Conservation (phyloP, 2,888 invertebrate species). For the Sturmia bella region DNA sequence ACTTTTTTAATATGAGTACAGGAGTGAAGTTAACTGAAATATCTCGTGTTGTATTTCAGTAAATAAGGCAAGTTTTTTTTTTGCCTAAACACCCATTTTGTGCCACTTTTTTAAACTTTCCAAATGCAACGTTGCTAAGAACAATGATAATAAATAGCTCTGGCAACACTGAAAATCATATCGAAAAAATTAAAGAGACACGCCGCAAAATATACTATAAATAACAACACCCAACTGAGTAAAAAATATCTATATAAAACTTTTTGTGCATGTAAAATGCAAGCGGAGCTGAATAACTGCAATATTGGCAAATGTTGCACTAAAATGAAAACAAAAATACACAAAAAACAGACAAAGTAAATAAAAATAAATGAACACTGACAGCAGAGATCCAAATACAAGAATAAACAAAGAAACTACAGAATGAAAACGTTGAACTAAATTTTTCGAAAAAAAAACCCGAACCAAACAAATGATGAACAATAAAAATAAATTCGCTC, state of each 20-base stretch:
- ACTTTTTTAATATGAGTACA: no score
- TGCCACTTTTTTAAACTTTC: no score
- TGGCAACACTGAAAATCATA: not conserved
- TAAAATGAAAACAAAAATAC: conserved; percentile 32
- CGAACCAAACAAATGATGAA: conserved; percentile 31
- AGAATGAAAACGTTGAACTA: not conserved
- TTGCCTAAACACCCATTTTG: no score
- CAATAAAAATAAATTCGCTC: not conserved
- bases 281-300: not conserved
- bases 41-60: no score
- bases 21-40: no score
- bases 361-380: conserved; percentile 14
- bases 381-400: not conserved
- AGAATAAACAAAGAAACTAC: conserved; percentile 18
- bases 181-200: conserved; percentile 41
- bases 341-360: not conserved
- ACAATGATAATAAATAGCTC: no score
- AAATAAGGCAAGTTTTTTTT: no score
- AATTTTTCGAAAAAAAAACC: not conserved
- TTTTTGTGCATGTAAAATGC: no score
- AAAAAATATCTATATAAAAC: no score
- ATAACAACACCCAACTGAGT: conserved; percentile 9
- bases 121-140: no score
- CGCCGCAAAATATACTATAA: conserved; percentile 69
- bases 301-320: conserved; percentile 32